A percentile compares a stretch with the other conserved stretches of the same genome.
These are phyloP conservation scores for Magallana nippona DNA, from an alignment of 2,888 invertebrate genomes.

Conservation along the genomic window DNA sequence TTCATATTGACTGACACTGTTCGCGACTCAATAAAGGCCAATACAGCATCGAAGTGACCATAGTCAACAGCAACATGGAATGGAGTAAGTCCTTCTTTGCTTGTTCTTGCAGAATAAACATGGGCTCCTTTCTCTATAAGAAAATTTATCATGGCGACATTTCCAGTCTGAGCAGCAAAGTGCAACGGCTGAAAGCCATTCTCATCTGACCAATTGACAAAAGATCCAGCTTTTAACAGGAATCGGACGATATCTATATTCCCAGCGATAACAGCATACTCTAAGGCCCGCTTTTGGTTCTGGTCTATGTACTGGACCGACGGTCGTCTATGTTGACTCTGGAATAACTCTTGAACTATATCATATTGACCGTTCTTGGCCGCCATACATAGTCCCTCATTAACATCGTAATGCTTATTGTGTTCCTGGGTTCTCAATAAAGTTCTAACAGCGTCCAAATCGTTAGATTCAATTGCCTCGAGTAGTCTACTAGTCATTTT, in stretches of 20 bases:
- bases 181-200: slow-evolving; percentile 50
- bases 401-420: slow-evolving; percentile 4
- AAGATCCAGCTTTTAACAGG: slow-evolving; percentile 41
- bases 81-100: slow-evolving; percentile 44
- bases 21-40: slow-evolving; percentile 38
- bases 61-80: slow-evolving; percentile 49
- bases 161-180: slow-evolving; percentile 47
- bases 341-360: slow-evolving; percentile 44
- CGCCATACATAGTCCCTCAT: slow-evolving; percentile 50
- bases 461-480: slow-evolving; percentile 25
- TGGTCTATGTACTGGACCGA: slow-evolving; percentile 52
- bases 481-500: slow-evolving; percentile 1
- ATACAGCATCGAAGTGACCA: slow-evolving; percentile 38
- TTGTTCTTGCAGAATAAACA: slow-evolving; percentile 45
- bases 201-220: slow-evolving; percentile 41
- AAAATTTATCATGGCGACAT: slow-evolving; percentile 44
- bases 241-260: slow-evolving; percentile 46
- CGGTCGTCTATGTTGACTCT: slow-evolving; percentile 39
- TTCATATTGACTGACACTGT: slow-evolving; percentile 36
- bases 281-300: slow-evolving; percentile 56
- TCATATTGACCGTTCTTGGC: slow-evolving; percentile 34
- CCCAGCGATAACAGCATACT: slow-evolving; percentile 61
- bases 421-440: not conserved
- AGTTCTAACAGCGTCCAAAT: slow-evolving; percentile 6
- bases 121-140: slow-evolving; percentile 61